Percentiles rank a stretch among this genome's conserved stretches.
Evolutionary conservation across 2,888 invertebrate genomes (phyloP).

Genomic region (Rhopalosiphum nymphaeae): DNA sequence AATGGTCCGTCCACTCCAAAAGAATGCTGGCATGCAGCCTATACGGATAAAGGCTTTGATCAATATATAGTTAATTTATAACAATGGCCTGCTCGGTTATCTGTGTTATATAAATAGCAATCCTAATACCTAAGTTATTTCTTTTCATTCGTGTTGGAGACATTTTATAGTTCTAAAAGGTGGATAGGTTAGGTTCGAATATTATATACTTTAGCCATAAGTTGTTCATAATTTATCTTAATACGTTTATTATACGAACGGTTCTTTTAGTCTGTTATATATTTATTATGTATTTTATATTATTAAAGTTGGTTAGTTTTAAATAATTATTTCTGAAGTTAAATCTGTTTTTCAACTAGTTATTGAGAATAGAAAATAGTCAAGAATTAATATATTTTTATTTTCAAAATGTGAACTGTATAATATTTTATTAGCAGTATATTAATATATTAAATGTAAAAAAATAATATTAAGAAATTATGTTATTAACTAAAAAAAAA

Average conservation of each 20-base stretch:
- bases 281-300: background rate
- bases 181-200: background rate
- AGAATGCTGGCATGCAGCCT: background rate
- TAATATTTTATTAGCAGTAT: background rate
- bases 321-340: background rate
- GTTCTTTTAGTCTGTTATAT: background rate
- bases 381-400: background rate
- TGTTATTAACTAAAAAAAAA: background rate
- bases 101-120: background rate
- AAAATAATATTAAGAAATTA: background rate
- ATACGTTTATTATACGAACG: background rate
- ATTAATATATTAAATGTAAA: background rate
- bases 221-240: background rate
- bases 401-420: background rate
- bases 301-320: background rate
- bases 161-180: background rate
- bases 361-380: background rate
- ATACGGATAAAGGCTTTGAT: background rate
- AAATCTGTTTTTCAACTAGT: background rate
- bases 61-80: background rate
- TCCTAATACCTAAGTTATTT: background rate
- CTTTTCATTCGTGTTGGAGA: background rate
- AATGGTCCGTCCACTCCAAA: background rate
- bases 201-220: background rate
- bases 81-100: background rate